Evolutionary conservation across 2,113 vertebrate genomes (phyloP), one percentile per base, ranked within the genome.

Genomic region (Nymphicus hollandicus): DNA sequence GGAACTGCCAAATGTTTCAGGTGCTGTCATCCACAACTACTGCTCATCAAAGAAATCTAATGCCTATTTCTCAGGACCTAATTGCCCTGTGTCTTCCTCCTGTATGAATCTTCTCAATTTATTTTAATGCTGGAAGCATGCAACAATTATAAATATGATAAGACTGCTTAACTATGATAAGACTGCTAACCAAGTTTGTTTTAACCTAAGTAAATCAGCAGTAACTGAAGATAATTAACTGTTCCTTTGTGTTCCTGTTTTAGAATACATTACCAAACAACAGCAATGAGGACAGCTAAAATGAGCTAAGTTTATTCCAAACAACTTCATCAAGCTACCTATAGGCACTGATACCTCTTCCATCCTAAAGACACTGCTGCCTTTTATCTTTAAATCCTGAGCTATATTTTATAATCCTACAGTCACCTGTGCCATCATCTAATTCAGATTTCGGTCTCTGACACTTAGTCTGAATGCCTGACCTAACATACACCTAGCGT

Each of bases 1-100:
- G 50, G 83, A 97, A 96, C 5, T 92, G 91, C 66, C 93, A 92
- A 74, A 84, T 81, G n/a, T 96, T 96, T 96, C 84, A 93, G 93
- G 43, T 87, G 86, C 86, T 93, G 91, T 95, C 94, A 96, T 49
- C 73, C 44, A 70, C 0, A 5, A 92, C 91, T 95, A 94, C 46
- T 70, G 71, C 53, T 89, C 68, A 55, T 77, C 72, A 97, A 78
- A 86, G 80, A 70, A 94, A 97, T 89, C 94, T 76, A 91, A 84
- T 44, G 15, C 72, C 52, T 88, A 28, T 68, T 95, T 96, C 43
- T 89, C 47, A 35, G 44, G 52, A 68, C 13, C 29, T 43, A 31
- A 65, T 15, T 56, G 35, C 7, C 23, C 33, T 60, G 33, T 17
- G 33, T 50, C 29, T 63, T 27, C 5, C 46, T 84, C 31, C 13